A percentile compares a stretch with the other conserved stretches of the same genome.
Evolutionary conservation across 1,140 invertebrate genomes (phyloP).

Genomic region (Solenopsis invicta): DNA sequence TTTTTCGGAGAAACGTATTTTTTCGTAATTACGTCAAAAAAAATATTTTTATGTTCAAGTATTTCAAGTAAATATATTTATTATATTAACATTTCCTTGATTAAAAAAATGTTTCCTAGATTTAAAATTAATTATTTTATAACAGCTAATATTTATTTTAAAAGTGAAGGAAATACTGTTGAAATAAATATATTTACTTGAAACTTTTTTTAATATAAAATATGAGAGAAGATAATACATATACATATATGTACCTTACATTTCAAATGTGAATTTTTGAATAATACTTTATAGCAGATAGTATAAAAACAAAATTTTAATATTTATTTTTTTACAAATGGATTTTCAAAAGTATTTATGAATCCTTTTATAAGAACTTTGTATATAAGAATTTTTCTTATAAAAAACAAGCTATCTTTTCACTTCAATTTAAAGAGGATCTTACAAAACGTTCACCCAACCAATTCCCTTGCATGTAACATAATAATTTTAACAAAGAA

Average conservation of each 20-base stretch:
- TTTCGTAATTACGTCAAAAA: too few relatives aligned
- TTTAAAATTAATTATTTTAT: too few relatives aligned
- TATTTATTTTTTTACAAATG: neutral
- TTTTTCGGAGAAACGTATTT: neutral
- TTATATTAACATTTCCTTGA: too few relatives aligned
- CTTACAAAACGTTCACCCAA: conserved; percentile 21
- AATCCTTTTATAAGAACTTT: neutral
- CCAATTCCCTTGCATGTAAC: neutral
- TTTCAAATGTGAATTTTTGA: neutral
- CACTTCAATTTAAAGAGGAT: conserved; percentile 30
- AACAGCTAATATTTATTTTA: too few relatives aligned
- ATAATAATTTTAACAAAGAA: neutral
- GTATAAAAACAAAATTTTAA: neutral
- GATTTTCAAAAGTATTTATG: neutral
- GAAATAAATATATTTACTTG: too few relatives aligned
- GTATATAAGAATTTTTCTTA: neutral
- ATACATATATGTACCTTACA: too few relatives aligned
- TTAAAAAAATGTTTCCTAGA: too few relatives aligned
- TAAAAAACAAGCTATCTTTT: neutral
- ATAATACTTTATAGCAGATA: neutral
- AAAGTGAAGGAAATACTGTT: too few relatives aligned
- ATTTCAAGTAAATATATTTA: too few relatives aligned
- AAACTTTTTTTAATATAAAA: neutral
- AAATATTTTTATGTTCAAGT: too few relatives aligned
- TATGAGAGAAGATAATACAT: neutral